Percentiles rank a stretch among this genome's conserved stretches.
These are phyloP conservation scores for Eonycteris spelaea DNA, from an alignment of 2,113 vertebrate species.

Conservation along the genomic window DNA sequence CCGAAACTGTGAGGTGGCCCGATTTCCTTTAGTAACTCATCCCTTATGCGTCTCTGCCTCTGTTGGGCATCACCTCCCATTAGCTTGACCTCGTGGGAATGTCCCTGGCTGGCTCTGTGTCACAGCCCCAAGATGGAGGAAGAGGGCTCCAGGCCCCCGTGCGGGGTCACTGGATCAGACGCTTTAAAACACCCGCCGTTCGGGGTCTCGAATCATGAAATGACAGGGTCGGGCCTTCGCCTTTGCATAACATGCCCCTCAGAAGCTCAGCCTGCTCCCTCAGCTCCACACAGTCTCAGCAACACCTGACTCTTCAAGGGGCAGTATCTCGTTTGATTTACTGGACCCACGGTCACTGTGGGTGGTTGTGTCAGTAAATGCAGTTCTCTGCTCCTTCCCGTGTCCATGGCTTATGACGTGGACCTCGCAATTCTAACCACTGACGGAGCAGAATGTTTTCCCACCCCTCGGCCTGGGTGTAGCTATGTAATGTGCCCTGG, in stretches of 20 bases:
- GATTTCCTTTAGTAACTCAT: not conserved
- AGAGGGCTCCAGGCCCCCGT: not conserved
- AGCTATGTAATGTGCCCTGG: not conserved
- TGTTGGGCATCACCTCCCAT: not conserved
- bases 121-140: not conserved
- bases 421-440: not conserved
- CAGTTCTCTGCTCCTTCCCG: not conserved
- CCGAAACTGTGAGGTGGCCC: not conserved
- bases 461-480: not conserved
- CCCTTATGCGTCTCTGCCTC: not conserved
- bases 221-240: not conserved
- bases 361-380: not conserved
- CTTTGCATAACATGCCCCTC: not conserved
- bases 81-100: not conserved
- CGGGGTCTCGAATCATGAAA: not conserved
- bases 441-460: not conserved
- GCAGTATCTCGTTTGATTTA: not conserved
- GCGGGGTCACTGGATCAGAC: not conserved
- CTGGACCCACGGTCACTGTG: not conserved
- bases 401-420: not conserved
- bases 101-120: not conserved
- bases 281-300: not conserved
- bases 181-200: not conserved
- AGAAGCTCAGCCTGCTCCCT: not conserved
- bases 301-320: not conserved